These are phyloP conservation scores for Adela reaumurella DNA, from an alignment of 2,888 invertebrate genomes.

Conservation along the genomic window DNA sequence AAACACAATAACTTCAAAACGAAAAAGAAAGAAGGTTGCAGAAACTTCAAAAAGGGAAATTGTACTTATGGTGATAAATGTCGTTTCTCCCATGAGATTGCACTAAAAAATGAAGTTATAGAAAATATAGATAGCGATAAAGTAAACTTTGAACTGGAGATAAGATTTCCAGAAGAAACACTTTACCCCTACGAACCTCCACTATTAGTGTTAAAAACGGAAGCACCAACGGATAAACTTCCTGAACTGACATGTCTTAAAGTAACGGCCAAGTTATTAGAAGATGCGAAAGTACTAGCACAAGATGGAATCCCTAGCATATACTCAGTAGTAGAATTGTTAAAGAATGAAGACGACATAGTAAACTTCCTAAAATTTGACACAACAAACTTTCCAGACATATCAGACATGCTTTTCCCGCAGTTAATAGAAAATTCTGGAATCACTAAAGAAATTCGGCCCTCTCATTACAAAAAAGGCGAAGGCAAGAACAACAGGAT, in stretches of 20 bases:
- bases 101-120: conserved; percentile 22
- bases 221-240: conserved; percentile 51
- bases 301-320: conserved; percentile 68
- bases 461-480: conserved; percentile 65
- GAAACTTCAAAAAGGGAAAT: conserved; percentile 60
- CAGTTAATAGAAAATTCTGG: conserved; percentile 43
- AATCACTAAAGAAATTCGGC: conserved; percentile 26
- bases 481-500: conserved; percentile 52
- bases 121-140: conserved; percentile 28
- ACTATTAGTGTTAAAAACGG: conserved; percentile 64
- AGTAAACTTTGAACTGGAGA: conserved; percentile 63
- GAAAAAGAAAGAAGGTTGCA: conserved; percentile 59
- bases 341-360: conserved; percentile 68
- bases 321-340: conserved; percentile 66
- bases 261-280: conserved; percentile 61
- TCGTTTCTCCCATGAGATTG: conserved; percentile 65
- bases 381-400: conserved; percentile 44
- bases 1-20: conserved; percentile 31
- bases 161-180: conserved; percentile 67
- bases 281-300: conserved; percentile 64
- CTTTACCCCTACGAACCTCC: conserved; percentile 75
- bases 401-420: conserved; percentile 59
- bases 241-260: conserved; percentile 63
- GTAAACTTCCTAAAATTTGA: conserved; percentile 55
- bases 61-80: conserved; percentile 75